Conservation (phyloP, 2,888 invertebrate species). For the Epistrophe grossulariae region DNA sequence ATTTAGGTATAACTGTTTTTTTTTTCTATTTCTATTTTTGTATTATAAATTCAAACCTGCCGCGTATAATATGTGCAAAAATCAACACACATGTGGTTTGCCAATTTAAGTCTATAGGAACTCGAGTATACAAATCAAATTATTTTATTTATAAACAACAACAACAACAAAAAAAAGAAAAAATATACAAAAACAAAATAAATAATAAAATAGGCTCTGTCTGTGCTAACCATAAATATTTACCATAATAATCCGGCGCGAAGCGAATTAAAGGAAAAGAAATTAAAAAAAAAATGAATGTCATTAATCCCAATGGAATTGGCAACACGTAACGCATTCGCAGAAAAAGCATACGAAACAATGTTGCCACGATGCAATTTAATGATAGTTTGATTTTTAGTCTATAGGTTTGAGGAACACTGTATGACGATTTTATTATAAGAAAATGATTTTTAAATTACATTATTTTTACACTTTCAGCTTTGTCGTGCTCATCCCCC, state of each 20-base stretch:
- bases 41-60: conserved; percentile 13
- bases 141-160: conserved; percentile 52
- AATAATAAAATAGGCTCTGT: conserved; percentile 34
- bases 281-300: conserved; percentile 39
- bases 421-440: too few species aligned
- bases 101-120: conserved; percentile 19
- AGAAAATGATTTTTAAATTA: too few species aligned
- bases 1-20: conserved; percentile 32
- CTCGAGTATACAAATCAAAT: conserved; percentile 38
- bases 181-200: conserved; percentile 41
- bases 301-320: conserved; percentile 68
- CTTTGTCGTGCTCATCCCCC: too few species aligned
- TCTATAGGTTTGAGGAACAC: too few species aligned
- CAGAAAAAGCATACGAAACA: conserved; percentile 11
- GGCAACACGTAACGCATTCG: conserved; percentile 61
- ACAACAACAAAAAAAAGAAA: conserved; percentile 24
- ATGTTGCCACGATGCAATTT: neutral
- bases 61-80: conserved; percentile 53
- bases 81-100: conserved; percentile 37
- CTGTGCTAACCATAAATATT: conserved; percentile 55
- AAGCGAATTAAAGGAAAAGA: conserved; percentile 31
- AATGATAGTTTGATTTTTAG: neutral
- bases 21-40: conserved; percentile 58
- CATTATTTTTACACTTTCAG: too few species aligned
- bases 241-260: conserved; percentile 51